These are phyloP conservation scores for Balearica regulorum DNA, from an alignment of 2,797 vertebrate genomes.

Conservation along the genomic window DNA sequence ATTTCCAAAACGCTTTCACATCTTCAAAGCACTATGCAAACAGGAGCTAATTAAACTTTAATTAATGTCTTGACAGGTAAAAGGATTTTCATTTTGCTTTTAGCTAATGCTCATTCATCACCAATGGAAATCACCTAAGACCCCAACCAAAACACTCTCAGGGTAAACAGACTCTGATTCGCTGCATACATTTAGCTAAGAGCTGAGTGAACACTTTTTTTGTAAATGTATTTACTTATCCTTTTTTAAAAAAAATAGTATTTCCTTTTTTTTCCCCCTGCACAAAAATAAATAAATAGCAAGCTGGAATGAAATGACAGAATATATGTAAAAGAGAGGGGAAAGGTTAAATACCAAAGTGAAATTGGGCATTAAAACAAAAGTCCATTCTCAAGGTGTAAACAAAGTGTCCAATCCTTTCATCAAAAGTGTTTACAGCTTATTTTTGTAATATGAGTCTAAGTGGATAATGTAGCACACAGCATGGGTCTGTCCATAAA, in stretches of 20 bases:
- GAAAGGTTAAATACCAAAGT: constrained; percentile 63
- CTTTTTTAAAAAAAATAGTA: neutral
- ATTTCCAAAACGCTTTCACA: neutral
- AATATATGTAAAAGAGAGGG: constrained; percentile 44
- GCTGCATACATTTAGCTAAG: neutral
- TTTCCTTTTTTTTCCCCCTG: neutral
- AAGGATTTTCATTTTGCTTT: neutral
- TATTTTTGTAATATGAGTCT: constrained; percentile 68
- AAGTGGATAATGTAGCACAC: constrained; percentile 53
- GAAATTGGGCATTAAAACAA: constrained; percentile 58
- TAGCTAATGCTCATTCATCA: neutral
- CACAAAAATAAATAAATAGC: constrained; percentile 58
- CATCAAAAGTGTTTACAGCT: constrained; percentile 67
- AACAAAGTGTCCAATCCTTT: constrained; percentile 60
- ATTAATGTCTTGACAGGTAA: constrained; percentile 5
- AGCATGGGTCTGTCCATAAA: constrained; percentile 24
- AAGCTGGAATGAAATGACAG: constrained; percentile 42
- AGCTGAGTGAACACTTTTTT: constrained; percentile 2
- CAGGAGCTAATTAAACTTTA: constrained; percentile 49
- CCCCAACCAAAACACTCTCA: constrained; percentile 21
- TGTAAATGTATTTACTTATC: constrained; percentile 37
- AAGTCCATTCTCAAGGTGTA: constrained; percentile 49
- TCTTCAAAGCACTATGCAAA: constrained; percentile 25
- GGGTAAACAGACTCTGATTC: neutral
- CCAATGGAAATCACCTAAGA: neutral